A percentile compares a stretch with the other conserved stretches of the same genome.
phyloP scores from a whole-genome alignment of 2,113 vertebrate species.

The Dasypus novemcinctus region DNA sequence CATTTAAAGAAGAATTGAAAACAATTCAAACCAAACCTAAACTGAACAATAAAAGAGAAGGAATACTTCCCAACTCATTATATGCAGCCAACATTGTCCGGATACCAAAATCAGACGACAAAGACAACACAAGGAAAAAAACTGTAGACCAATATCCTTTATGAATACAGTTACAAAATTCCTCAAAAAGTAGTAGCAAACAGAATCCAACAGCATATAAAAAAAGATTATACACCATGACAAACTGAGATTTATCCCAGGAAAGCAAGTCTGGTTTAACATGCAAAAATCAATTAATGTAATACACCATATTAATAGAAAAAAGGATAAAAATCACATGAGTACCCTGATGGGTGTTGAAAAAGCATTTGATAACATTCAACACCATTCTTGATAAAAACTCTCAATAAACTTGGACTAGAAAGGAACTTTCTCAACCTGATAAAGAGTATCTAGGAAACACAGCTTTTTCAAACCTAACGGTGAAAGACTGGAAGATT shows the following conservation, averaged over 20 bases:
- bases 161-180: not conserved
- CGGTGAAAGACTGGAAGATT: no score
- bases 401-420: not conserved
- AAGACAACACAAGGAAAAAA: not conserved
- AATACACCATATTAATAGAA: not conserved
- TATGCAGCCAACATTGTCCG: not conserved
- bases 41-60: not conserved
- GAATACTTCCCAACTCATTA: not conserved
- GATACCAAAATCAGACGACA: not conserved
- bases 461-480: not conserved
- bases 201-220: not conserved
- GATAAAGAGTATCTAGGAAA: not conserved
- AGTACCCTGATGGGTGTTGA: not conserved
- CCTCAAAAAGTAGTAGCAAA: not conserved
- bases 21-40: not conserved
- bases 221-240: not conserved
- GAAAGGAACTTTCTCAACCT: not conserved
- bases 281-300: not conserved
- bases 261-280: not conserved
- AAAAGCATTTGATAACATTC: not conserved
- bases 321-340: not conserved
- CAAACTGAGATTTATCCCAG: not conserved
- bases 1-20: not conserved
- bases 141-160: not conserved
- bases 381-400: not conserved